Evolutionary conservation across 37 sponge, comb jelly and placozoan species (phyloP).

Genomic region (Halichondria panicea): DNA sequence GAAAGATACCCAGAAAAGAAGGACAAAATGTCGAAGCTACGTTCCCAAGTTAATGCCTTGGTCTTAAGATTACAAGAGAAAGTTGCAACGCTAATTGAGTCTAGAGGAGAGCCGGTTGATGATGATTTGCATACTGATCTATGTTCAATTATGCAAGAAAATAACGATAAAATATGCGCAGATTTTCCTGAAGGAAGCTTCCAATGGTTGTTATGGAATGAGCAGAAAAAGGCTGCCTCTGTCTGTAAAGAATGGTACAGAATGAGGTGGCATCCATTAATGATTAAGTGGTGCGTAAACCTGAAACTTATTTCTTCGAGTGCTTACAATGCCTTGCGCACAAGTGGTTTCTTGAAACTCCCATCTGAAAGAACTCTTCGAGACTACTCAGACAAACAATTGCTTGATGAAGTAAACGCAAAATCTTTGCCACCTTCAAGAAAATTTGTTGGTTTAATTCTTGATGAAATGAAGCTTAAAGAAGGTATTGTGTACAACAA

Average conservation of each 20-base stretch:
- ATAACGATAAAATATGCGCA: background rate
- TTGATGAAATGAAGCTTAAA: conserved; percentile 33
- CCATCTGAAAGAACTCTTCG: conserved; percentile 55
- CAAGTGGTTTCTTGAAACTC: conserved; percentile 38
- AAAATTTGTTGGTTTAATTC: background rate
- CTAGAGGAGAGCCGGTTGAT: conserved; percentile 17
- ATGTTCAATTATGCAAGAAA: conserved; percentile 8
- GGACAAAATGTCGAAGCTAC: background rate
- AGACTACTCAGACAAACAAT: conserved; percentile 38
- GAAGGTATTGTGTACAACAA: conserved; percentile 41
- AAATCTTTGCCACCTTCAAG: background rate
- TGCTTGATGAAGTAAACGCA: background rate
- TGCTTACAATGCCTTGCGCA: conserved; percentile 30
- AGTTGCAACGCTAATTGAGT: background rate
- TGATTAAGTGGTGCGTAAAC: conserved; percentile 56
- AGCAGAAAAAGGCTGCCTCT: conserved; percentile 28
- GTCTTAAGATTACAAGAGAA: conserved; percentile 2
- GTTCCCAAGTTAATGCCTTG: background rate
- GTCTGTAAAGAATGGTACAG: conserved; percentile 8
- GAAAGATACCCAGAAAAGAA: conserved; percentile 25
- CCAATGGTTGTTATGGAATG: conserved; percentile 30
- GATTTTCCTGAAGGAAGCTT: conserved; percentile 27
- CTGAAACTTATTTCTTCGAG: conserved; percentile 28
- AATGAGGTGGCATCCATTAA: conserved; percentile 58
- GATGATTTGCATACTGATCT: conserved; percentile 25